Conservation (phyloP, 2,888 invertebrate species). For the Clunio marinus region DNA sequence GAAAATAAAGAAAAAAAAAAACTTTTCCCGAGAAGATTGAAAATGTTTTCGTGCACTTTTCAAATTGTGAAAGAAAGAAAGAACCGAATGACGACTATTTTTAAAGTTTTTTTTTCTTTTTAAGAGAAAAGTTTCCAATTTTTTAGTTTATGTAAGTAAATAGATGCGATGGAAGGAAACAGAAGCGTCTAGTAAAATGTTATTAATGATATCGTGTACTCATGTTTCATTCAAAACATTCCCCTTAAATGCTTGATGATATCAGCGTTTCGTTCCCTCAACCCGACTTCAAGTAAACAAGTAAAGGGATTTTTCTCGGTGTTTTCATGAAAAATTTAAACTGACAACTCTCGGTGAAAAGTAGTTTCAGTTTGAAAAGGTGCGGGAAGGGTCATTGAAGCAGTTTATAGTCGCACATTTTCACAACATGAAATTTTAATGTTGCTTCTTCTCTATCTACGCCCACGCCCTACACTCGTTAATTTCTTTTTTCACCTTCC, state of each 20-base stretch:
- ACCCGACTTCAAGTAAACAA: neutral
- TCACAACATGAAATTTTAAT: neutral
- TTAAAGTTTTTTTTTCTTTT: neutral
- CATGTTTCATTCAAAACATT: neutral
- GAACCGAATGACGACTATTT: too few relatives aligned
- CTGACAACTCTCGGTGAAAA: too few relatives aligned
- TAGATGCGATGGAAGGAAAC: neutral
- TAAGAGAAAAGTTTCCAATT: too few relatives aligned
- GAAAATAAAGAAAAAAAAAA: neutral
- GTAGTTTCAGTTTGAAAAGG: neutral
- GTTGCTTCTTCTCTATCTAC: too few relatives aligned
- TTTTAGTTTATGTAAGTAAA: too few relatives aligned
- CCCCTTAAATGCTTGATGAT: neutral
- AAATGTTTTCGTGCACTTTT: too few relatives aligned
- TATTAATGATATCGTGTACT: neutral
- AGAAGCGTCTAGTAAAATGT: neutral
- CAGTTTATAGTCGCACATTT: too few relatives aligned
- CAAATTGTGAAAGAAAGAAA: neutral
- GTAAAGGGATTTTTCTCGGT: neutral
- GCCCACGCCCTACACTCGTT: neutral
- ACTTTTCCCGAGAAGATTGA: neutral
- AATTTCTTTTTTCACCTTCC: neutral
- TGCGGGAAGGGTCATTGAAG: neutral
- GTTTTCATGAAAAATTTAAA: constrained; percentile 19
- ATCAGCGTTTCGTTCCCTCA: neutral